Percentiles rank a stretch among this genome's conserved stretches.
phyloP scores from a whole-genome alignment of 2,113 vertebrate genomes.

The Nibea coibor region DNA sequence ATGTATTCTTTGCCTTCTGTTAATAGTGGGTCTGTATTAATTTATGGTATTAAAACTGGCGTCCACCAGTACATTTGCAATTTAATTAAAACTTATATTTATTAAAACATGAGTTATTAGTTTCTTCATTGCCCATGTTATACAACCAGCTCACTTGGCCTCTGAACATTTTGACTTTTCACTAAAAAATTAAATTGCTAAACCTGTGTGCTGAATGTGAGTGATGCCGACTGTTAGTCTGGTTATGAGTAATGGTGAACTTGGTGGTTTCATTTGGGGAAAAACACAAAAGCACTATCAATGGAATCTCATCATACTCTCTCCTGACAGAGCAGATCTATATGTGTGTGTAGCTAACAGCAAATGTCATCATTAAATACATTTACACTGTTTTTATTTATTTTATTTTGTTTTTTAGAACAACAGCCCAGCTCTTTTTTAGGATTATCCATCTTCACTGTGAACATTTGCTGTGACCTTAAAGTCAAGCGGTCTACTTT shows the following conservation, averaged over 20 bases:
- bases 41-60: constrained; percentile 51
- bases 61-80: constrained; percentile 29
- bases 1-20: constrained; percentile 38
- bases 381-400: constrained; percentile 7
- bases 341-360: constrained; percentile 3
- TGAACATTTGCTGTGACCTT: constrained; percentile 7
- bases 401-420: neutral
- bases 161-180: constrained; percentile 9
- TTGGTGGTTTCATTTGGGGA: constrained; percentile 1
- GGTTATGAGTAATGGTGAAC: constrained; percentile 1
- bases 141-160: neutral
- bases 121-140: constrained; percentile 33
- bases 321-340: neutral
- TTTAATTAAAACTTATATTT: constrained; percentile 57
- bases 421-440: neutral
- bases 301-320: constrained; percentile 2
- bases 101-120: constrained; percentile 49
- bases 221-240: neutral
- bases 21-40: constrained; percentile 49
- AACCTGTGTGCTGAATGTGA: constrained; percentile 12
- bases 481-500: constrained; percentile 1
- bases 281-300: constrained; percentile 14
- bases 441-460: constrained; percentile 8
- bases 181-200: constrained; percentile 7
- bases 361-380: constrained; percentile 19